Base-by-base conservation (phyloP, 2,113 vertebrate species). In the Nesospiza acunhae region DNA sequence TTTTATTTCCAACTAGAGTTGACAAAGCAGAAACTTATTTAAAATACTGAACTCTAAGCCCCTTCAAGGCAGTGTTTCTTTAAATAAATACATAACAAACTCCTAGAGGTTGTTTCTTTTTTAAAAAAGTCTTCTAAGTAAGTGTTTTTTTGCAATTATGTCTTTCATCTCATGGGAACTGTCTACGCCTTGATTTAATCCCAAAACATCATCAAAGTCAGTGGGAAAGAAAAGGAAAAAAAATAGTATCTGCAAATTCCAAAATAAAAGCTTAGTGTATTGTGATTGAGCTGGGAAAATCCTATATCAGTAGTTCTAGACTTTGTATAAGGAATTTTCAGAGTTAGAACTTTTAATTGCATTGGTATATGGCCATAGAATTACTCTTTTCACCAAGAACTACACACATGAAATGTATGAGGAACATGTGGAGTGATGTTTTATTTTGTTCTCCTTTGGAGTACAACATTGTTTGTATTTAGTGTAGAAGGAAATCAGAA, bases 81-180 rank as follows among this genome's bases (percentile, higher is more conserved):
- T 87, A 89, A 95, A 86, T 77, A 91, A 95, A 93, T 68, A 49
- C 18, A 37, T 64, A 92, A 69, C 72, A 81, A 53, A 84, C 80
- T 87, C 75, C 31, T 86, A 88, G 78, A 88, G 19, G 11, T 21
- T n/a, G 8, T 6, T 24, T 46, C 31, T 59, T 53, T 33, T 37
- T 53, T 49, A 62, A 24, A 24, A 50, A 50, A 90, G 86, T 96
- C 82, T 96, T 95, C 75, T 88, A 88, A 95, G 64, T 93, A 84
- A 90, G 35, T 81, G 17, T 19, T 94, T 78, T 79, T 94, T 91
- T 89, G 72, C 92, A 84, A 76, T 68, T 80, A 75, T 90, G 83
- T 75, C 93, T 96, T 96, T 96, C 90, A 92, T 96, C 92, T 93
- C 83, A 81, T 95, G 96, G 90, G 92, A 97, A 86, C 79, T 84